phyloP scores from a whole-genome alignment of 2,888 invertebrate species.

The Blomia tropicalis region DNA sequence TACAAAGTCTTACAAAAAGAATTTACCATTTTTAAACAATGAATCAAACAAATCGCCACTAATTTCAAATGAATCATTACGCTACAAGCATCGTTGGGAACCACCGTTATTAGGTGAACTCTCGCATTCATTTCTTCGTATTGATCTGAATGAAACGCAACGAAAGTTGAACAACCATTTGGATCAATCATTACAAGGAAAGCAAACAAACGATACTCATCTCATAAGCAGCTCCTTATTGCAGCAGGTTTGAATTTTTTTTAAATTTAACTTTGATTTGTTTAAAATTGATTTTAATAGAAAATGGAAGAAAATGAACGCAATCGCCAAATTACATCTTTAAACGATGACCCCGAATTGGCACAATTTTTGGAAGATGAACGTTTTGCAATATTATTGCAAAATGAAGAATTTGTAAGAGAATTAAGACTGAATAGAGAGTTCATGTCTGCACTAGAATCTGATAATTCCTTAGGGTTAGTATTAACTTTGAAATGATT shows the following conservation, averaged over 20 bases:
- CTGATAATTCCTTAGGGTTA: constrained; percentile 14
- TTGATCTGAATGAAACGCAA: constrained; percentile 32
- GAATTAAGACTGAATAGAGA: constrained; percentile 69
- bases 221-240: constrained; percentile 16
- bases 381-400: constrained; percentile 63
- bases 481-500: neutral
- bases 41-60: too few relatives aligned
- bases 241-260: constrained; percentile 19
- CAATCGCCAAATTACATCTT: constrained; percentile 33
- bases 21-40: neutral
- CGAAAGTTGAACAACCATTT: too few relatives aligned
- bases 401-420: constrained; percentile 77
- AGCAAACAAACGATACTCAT: neutral
- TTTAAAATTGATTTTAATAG: constrained; percentile 28
- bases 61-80: constrained; percentile 31
- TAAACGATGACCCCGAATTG: constrained; percentile 36
- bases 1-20: neutral
- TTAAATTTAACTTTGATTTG: neutral
- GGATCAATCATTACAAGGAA: neutral
- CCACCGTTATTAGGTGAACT: constrained; percentile 60
- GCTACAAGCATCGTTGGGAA: constrained; percentile 50
- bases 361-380: constrained; percentile 61
- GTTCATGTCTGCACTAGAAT: constrained; percentile 62
- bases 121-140: constrained; percentile 59
- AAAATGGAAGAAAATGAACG: constrained; percentile 39